Evolutionary conservation across 2,797 vertebrate species (phyloP).

Genomic region (Melanogrammus aeglefinus): DNA sequence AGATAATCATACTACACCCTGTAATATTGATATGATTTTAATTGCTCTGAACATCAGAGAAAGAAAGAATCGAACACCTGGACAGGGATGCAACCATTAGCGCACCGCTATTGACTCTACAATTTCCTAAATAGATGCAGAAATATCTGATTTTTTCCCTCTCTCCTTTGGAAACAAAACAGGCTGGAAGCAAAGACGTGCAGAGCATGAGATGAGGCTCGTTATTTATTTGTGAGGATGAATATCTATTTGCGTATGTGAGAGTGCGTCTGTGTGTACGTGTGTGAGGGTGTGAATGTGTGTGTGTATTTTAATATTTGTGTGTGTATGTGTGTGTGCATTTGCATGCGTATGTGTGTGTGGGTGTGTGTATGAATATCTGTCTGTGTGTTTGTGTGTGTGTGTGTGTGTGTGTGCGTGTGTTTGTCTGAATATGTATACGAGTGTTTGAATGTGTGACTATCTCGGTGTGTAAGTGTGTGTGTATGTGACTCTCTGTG

Average conservation of each 20-base stretch:
- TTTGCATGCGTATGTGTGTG: too few relatives aligned
- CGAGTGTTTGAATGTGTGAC: too few relatives aligned
- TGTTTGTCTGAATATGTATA: too few relatives aligned
- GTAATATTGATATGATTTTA: not conserved
- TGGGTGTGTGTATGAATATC: too few relatives aligned
- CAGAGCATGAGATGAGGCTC: not conserved
- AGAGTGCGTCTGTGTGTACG: not conserved
- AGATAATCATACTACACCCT: not conserved
- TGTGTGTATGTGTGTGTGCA: not conserved
- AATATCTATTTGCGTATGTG: not conserved
- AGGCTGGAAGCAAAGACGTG: not conserved
- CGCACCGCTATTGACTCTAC: not conserved
- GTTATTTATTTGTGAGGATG: not conserved
- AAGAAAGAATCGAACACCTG: not conserved
- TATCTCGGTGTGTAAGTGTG: too few relatives aligned
- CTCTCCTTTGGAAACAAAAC: not conserved
- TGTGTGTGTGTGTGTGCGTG: too few relatives aligned
- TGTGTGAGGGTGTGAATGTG: not conserved
- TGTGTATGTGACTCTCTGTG: too few relatives aligned
- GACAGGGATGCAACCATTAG: not conserved
- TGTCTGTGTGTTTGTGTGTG: too few relatives aligned
- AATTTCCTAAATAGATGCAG: not conserved
- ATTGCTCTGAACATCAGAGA: not conserved
- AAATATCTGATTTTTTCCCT: not conserved
- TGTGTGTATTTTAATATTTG: not conserved